phyloP scores from a whole-genome alignment of 2,888 invertebrate species.

The Hydrotaea diabolus region DNA sequence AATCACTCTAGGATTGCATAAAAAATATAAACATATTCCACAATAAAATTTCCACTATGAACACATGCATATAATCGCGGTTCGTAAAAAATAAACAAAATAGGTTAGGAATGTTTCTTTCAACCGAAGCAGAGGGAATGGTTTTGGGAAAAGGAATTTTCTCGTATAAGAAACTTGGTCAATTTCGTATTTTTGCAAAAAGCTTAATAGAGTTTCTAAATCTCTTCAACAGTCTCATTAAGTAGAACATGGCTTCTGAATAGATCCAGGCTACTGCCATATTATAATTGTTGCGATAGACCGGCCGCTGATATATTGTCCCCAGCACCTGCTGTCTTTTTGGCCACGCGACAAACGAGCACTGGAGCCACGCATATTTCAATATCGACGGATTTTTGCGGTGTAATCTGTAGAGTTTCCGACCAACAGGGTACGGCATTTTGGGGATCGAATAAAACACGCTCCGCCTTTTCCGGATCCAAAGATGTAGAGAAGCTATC shows the following conservation, averaged over 20 bases:
- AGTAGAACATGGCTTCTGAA: conserved; percentile 43
- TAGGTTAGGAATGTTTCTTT: conserved; percentile 28
- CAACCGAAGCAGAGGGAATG: conserved; percentile 24
- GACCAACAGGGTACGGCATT: conserved; percentile 92
- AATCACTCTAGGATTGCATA: conserved; percentile 38
- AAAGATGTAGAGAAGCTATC: conserved; percentile 90
- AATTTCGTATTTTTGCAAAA: conserved; percentile 29
- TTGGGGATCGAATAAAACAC: conserved; percentile 85
- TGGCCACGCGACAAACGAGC: conserved; percentile 90
- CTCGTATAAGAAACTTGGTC: not conserved
- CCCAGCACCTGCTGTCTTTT: conserved; percentile 92
- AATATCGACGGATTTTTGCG: conserved; percentile 70
- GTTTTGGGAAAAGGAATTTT: not conserved
- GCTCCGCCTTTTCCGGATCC: conserved; percentile 79
- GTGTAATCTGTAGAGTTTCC: conserved; percentile 82
- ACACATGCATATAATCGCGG: conserved; percentile 26
- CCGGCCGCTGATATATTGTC: conserved; percentile 95
- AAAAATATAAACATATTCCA: conserved; percentile 39
- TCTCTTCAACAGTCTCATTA: conserved; percentile 53
- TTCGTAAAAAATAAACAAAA: conserved; percentile 20
- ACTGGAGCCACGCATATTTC: conserved; percentile 92
- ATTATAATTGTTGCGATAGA: conserved; percentile 85
- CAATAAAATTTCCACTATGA: conserved; percentile 44
- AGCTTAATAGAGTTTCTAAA: conserved; percentile 31
- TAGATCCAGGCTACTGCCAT: not conserved